A percentile compares a stretch with the other conserved stretches of the same genome.
These are phyloP conservation scores for Cristatella mucedo DNA, from an alignment of 2,888 invertebrate genomes.

Conservation along the genomic window DNA sequence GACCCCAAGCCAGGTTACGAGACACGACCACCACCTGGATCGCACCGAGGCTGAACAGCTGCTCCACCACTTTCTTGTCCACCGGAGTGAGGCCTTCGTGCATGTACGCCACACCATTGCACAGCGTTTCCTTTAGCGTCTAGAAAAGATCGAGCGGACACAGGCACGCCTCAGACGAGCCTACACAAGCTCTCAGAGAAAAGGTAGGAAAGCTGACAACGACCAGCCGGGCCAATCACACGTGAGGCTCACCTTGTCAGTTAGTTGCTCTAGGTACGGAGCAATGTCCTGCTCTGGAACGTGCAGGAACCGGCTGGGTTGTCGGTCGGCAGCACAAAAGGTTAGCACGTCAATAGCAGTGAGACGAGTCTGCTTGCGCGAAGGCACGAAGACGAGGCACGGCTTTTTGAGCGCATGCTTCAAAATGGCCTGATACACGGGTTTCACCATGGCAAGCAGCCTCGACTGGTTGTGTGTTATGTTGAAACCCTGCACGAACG, in stretches of 20 bases:
- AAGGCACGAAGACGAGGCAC: conserved; percentile 41
- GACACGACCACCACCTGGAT: conserved; percentile 76
- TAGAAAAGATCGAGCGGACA: no score
- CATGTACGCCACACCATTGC: conserved; percentile 87
- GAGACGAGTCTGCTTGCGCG: conserved; percentile 72
- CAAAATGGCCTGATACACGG: conserved; percentile 78
- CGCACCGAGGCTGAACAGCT: conserved; percentile 78
- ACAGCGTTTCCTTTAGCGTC: conserved; percentile 74
- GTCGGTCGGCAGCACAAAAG: conserved; percentile 72
- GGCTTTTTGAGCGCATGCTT: conserved; percentile 41
- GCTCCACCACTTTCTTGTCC: conserved; percentile 78
- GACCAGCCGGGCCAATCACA: no score
- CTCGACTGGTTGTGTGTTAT: conserved; percentile 91
- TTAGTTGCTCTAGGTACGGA: conserved; percentile 69
- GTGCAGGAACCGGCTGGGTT: conserved; percentile 72
- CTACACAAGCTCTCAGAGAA: background rate
- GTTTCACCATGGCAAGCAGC: conserved; percentile 91
- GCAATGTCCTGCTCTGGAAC: conserved; percentile 60
- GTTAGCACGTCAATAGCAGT: conserved; percentile 89
- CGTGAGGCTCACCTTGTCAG: conserved; percentile 67
- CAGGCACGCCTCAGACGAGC: no score
- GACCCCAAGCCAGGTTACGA: conserved; percentile 76
- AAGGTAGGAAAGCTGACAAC: background rate
- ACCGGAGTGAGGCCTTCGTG: conserved; percentile 76
- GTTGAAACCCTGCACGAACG: conserved; percentile 61